Conservation (phyloP, 1,140 invertebrate species). For the Nylanderia fulva region DNA sequence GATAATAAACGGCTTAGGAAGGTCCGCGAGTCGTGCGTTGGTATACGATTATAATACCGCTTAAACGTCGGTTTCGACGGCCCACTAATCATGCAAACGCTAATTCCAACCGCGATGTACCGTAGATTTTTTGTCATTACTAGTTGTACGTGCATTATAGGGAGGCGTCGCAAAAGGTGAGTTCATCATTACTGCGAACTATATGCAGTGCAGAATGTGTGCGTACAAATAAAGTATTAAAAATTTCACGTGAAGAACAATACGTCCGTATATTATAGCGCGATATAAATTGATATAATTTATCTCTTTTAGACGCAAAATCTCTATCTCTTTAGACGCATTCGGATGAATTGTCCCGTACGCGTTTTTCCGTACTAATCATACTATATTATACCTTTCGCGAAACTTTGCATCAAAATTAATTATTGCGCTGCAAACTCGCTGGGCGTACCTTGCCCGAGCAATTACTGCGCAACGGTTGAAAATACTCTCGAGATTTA, state of each 20-base stretch:
- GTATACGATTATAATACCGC: constrained; percentile 57
- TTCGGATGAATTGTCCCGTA: background rate
- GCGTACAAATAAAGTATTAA: constrained; percentile 12
- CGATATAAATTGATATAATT: constrained; percentile 15
- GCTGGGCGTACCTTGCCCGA: too few relatives aligned
- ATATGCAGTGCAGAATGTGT: background rate
- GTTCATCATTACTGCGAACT: background rate
- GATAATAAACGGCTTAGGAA: constrained; percentile 54
- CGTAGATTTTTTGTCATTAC: constrained; percentile 37
- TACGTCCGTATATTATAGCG: background rate
- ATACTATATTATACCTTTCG: background rate
- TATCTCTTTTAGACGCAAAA: background rate
- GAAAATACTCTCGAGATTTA: constrained; percentile 46
- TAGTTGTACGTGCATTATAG: constrained; percentile 9
- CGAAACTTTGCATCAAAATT: constrained; percentile 2
- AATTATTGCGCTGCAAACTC: constrained; percentile 16
- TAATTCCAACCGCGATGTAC: constrained; percentile 32
- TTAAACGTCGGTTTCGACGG: constrained; percentile 49
- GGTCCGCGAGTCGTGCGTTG: constrained; percentile 1
- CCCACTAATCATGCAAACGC: constrained; percentile 43
- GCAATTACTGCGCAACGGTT: constrained; percentile 22
- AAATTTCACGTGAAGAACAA: constrained; percentile 10
- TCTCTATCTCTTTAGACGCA: background rate
- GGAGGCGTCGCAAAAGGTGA: background rate
- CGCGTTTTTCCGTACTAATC: background rate